phyloP scores from a whole-genome alignment of 1,140 invertebrate species.

The Bombus sylvicola region DNA sequence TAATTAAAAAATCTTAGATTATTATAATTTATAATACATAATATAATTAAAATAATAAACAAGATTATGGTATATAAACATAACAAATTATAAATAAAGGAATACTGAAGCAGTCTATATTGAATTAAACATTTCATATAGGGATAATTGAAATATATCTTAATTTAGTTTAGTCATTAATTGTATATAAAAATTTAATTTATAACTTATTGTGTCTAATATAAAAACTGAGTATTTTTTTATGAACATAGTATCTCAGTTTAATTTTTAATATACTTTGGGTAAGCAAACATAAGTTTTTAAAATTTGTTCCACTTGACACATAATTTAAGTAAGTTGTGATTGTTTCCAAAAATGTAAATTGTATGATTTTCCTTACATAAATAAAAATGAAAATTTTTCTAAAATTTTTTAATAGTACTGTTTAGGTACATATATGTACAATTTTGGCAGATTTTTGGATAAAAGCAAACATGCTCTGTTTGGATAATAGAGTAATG shows the following conservation, averaged over 20 bases:
- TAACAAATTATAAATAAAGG: slow-evolving; percentile 13
- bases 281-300: neutral
- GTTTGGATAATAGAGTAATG: slow-evolving; percentile 25
- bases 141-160: slow-evolving; percentile 2
- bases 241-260: slow-evolving; percentile 25
- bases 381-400: slow-evolving; percentile 20
- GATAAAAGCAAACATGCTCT: slow-evolving; percentile 25
- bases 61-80: slow-evolving; percentile 3
- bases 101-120: slow-evolving; percentile 10
- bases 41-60: slow-evolving; percentile 21
- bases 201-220: slow-evolving; percentile 13
- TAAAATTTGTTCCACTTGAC: neutral
- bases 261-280: slow-evolving; percentile 20
- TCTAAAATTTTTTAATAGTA: slow-evolving; percentile 39
- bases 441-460: slow-evolving; percentile 52
- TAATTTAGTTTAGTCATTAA: slow-evolving; percentile 21
- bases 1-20: slow-evolving; percentile 17
- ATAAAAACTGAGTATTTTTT: slow-evolving; percentile 41
- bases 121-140: slow-evolving; percentile 1
- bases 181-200: slow-evolving; percentile 27
- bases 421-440: slow-evolving; percentile 53
- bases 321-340: slow-evolving; percentile 6
- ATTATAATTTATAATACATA: slow-evolving; percentile 29
- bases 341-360: slow-evolving; percentile 36
- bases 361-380: neutral